Evolutionary conservation across 2,888 invertebrate species (phyloP).

Genomic region (Volucella bombylans): DNA sequence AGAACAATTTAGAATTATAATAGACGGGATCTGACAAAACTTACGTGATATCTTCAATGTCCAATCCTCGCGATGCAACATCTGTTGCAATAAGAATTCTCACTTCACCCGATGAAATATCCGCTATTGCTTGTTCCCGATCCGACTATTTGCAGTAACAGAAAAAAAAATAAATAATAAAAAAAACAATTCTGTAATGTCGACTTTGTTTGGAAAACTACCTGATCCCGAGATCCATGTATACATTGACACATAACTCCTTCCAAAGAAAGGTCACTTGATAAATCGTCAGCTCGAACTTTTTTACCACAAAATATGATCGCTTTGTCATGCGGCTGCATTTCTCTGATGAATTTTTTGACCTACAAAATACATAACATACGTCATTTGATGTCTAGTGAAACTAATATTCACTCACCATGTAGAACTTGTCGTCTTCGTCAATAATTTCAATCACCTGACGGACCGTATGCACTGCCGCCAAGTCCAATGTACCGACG

Average conservation of each 20-base stretch:
- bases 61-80: constrained; percentile 96
- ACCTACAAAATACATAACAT: constrained; percentile 81
- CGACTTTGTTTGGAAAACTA: no score
- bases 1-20: background rate
- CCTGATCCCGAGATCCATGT: constrained; percentile 94
- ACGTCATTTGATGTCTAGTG: background rate
- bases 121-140: constrained; percentile 91
- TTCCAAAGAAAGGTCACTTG: constrained; percentile 89
- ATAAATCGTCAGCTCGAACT: constrained; percentile 90
- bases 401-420: constrained; percentile 61
- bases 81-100: constrained; percentile 96
- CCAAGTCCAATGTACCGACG: constrained; percentile 93
- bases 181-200: background rate
- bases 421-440: constrained; percentile 87
- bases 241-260: constrained; percentile 90
- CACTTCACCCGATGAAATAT: constrained; percentile 90
- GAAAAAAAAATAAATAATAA: background rate
- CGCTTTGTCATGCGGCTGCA: constrained; percentile 90
- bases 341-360: constrained; percentile 87
- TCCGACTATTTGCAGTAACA: constrained; percentile 83
- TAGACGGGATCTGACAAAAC: constrained; percentile 6
- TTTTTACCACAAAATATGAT: constrained; percentile 96
- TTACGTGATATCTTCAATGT: constrained; percentile 92
- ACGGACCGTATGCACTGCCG: constrained; percentile 93
- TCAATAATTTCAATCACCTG: constrained; percentile 90